These are phyloP conservation scores for Trypoxylon attenuatum DNA, from an alignment of 2,888 invertebrate genomes.

Conservation along the genomic window DNA sequence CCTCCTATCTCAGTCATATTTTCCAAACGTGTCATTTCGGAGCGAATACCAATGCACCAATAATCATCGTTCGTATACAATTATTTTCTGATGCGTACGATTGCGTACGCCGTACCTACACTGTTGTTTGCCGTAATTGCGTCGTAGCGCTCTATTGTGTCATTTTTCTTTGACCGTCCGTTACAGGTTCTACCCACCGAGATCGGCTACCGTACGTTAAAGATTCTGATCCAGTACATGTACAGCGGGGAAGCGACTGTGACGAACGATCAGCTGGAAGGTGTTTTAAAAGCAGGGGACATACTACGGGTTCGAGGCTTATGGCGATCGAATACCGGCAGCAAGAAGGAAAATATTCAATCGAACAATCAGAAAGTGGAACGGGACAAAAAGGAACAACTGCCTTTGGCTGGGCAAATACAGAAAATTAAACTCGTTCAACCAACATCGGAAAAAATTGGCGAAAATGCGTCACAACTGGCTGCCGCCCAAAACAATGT, in stretches of 20 bases:
- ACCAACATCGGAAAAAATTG: slow-evolving; percentile 60
- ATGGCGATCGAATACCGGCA: slow-evolving; percentile 77
- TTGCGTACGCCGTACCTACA: not conserved
- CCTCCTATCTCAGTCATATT: slow-evolving; percentile 79
- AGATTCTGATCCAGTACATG: slow-evolving; percentile 90
- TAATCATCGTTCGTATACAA: slow-evolving; percentile 66
- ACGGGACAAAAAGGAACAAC: slow-evolving; percentile 69
- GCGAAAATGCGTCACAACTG: slow-evolving; percentile 52
- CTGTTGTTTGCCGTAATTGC: not conserved
- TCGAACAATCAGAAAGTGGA: slow-evolving; percentile 78
- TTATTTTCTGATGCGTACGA: not conserved
- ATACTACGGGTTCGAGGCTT: slow-evolving; percentile 87
- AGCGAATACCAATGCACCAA: slow-evolving; percentile 72
- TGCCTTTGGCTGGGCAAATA: slow-evolving; percentile 64
- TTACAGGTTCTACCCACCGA: slow-evolving; percentile 84
- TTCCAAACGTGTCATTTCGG: slow-evolving; percentile 75
- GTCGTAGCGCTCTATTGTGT: no score
- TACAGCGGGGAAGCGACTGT: slow-evolving; percentile 90
- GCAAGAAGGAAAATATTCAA: slow-evolving; percentile 71
- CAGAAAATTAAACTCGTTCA: slow-evolving; percentile 71
- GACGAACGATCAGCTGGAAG: slow-evolving; percentile 88
- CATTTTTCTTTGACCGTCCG: no score
- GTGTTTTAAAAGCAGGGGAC: slow-evolving; percentile 88
- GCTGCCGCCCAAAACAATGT: slow-evolving; percentile 44
- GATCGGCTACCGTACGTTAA: slow-evolving; percentile 86